A percentile compares a stretch with the other conserved stretches of the same genome.
phyloP scores from a whole-genome alignment of 2,113 vertebrate genomes.

The Argyrosomus japonicus region DNA sequence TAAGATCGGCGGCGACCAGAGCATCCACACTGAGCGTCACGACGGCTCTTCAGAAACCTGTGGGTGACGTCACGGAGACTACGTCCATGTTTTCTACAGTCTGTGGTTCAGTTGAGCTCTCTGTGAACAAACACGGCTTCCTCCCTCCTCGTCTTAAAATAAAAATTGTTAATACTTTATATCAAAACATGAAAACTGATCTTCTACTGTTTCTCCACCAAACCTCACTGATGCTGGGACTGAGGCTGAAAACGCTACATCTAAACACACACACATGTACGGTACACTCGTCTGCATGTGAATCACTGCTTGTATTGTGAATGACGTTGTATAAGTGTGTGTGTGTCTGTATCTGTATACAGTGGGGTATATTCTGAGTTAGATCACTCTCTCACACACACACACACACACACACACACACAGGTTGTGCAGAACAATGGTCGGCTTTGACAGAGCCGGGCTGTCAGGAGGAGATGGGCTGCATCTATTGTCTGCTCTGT shows the following conservation, averaged over 20 bases:
- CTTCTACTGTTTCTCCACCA: neutral
- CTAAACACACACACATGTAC: slow-evolving; percentile 7
- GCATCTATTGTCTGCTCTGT: slow-evolving; percentile 81
- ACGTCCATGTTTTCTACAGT: too few species aligned
- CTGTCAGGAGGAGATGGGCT: slow-evolving; percentile 78
- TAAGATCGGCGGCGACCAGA: too few species aligned
- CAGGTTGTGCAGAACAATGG: slow-evolving; percentile 73
- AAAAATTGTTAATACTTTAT: neutral
- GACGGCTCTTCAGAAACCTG: too few species aligned
- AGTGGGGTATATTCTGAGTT: slow-evolving; percentile 44
- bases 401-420: slow-evolving; percentile 36
- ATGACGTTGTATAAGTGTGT: neutral
- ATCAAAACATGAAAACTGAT: neutral
- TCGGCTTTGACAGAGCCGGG: slow-evolving; percentile 70
- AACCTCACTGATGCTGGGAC: neutral
- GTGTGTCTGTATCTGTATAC: slow-evolving; percentile 38
- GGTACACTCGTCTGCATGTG: neutral
- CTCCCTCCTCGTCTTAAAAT: too few species aligned
- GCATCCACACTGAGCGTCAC: too few species aligned
- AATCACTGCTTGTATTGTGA: slow-evolving; percentile 27
- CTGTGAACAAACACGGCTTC: too few species aligned
- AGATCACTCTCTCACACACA: slow-evolving; percentile 10
- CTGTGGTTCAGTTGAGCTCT: too few species aligned
- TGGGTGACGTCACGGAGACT: too few species aligned
- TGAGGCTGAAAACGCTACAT: slow-evolving; percentile 12